Base-by-base conservation (phyloP, 2,113 vertebrate genomes). In the Gambusia affinis region DNA sequence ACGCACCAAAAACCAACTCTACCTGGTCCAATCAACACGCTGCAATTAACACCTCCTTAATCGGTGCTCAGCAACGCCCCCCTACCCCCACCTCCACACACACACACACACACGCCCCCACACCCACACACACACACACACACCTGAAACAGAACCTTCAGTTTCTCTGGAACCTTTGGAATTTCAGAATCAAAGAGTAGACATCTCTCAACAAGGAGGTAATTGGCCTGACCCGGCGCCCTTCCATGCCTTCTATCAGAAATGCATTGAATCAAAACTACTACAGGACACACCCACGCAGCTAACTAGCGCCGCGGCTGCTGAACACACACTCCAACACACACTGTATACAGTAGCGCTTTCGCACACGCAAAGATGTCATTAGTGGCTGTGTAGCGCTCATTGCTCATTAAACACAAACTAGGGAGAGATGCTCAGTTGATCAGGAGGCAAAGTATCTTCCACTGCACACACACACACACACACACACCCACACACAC, bases 181-280 rank as follows among this genome's bases (percentile, higher is more conserved):
- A 97, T 95, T 94, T 84, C 85, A 64, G 87, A 95, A 98, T 98
- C 97, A 99, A 99, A 99, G 95, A 90, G 92, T 88, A 92, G 91
- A 91, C 93, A 89, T 91, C 78, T 85, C 88, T 92, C 82, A 95
- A 95, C 84, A 94, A 95, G 95, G 94, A 96, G 95, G 95, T 99
- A 99, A 99, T 99, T 98, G 97, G 97, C 93, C 95, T 97, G 96
- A 96, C 97, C 97, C 94, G 78, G 22, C 94, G 94, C 96, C 96
- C 97, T 87, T 95, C 93, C 90, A 75, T 85, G 95, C 93, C 95
- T 96, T 95, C 95, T 96, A 96, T 95, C 94, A 94, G 93, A 92
- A 80, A 80, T 90, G 84, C 90, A 94, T 94, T 44, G 67, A 81
- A 91, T 96, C 95, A 95, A 89, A 89, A 80, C 80, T 94, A 95